Conservation (phyloP, 2,797 vertebrate species). For the Holocentrus rufus region DNA sequence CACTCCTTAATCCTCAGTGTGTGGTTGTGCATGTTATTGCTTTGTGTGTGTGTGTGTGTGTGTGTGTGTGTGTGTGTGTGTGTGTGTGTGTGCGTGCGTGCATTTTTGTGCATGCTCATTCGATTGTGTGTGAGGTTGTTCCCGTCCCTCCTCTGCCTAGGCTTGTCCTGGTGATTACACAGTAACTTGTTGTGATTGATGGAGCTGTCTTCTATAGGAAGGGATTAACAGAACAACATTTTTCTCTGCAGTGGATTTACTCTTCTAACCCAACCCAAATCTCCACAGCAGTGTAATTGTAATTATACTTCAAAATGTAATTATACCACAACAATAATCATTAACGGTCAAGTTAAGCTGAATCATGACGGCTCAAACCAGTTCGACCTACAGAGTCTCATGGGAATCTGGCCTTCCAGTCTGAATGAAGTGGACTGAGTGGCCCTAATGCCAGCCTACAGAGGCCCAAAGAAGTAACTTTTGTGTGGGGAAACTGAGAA, state of each 20-base stretch:
- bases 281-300: neutral
- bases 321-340: neutral
- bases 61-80: neutral
- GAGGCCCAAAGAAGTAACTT: too few relatives aligned
- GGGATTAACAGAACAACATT: slow-evolving; percentile 1
- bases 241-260: neutral
- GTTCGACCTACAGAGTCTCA: neutral
- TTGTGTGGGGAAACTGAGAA: too few relatives aligned
- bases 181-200: slow-evolving; percentile 26
- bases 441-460: too few relatives aligned
- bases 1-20: slow-evolving; percentile 7
- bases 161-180: slow-evolving; percentile 30
- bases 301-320: too few relatives aligned
- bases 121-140: neutral
- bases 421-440: too few relatives aligned
- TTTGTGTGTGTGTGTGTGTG: neutral
- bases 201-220: slow-evolving; percentile 16
- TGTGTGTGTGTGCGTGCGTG: neutral
- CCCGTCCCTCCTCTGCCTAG: slow-evolving; percentile 23
- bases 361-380: neutral
- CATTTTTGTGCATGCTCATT: slow-evolving; percentile 20
- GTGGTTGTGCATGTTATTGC: neutral
- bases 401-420: too few relatives aligned
- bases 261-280: neutral
- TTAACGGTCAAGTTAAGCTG: neutral